Evolutionary conservation across 2,888 invertebrate species (phyloP).

Genomic region (Aphodius sticticus): DNA sequence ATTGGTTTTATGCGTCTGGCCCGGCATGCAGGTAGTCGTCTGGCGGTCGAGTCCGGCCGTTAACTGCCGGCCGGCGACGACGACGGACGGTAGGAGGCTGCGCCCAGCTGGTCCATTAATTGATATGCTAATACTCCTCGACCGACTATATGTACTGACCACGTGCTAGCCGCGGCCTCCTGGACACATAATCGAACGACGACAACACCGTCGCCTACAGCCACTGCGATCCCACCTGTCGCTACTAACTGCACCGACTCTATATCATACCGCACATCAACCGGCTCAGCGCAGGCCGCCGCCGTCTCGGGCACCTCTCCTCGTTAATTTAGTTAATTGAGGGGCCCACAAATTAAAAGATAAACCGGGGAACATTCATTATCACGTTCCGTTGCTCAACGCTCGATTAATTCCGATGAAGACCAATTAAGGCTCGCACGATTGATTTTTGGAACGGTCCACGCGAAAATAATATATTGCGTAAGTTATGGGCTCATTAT

Average conservation of each 20-base stretch:
- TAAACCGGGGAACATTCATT: background rate
- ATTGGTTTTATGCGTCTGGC: slow-evolving; percentile 24
- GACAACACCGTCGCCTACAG: slow-evolving; percentile 19
- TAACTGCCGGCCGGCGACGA: slow-evolving; percentile 4
- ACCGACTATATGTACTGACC: slow-evolving; percentile 45
- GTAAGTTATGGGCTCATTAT: background rate
- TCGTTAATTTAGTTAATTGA: slow-evolving; percentile 20
- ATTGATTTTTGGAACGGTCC: background rate
- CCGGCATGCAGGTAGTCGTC: background rate
- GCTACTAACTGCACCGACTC: slow-evolving; percentile 13
- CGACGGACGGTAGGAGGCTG: slow-evolving; percentile 17
- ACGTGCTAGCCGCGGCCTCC: slow-evolving; percentile 43
- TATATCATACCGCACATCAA: slow-evolving; percentile 21
- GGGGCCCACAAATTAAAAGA: background rate
- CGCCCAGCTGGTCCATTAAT: slow-evolving; percentile 57
- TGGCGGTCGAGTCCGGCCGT: background rate
- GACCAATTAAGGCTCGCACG: background rate
- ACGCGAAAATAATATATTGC: background rate
- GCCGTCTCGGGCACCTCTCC: background rate
- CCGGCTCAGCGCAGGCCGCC: background rate
- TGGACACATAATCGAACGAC: slow-evolving; percentile 18
- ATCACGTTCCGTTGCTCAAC: background rate
- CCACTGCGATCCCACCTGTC: slow-evolving; percentile 18
- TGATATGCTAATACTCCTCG: slow-evolving; percentile 53
- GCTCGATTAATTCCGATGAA: background rate